Evolutionary conservation across 2,113 vertebrate species (phyloP).

Genomic region (Ammodytes marinus): DNA sequence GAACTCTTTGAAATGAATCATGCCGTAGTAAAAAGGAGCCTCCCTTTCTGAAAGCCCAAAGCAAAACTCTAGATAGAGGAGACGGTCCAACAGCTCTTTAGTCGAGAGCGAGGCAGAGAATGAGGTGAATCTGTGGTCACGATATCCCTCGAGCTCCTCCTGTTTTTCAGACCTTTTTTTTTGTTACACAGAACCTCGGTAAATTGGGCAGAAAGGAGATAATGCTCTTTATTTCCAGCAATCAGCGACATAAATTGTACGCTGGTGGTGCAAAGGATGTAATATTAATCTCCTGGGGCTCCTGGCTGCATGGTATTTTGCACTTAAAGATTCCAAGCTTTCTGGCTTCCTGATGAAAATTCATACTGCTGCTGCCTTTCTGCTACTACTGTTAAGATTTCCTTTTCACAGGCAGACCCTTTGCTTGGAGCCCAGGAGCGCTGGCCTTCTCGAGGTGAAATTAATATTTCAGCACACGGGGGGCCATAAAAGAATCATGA

Average conservation of each 20-base stretch:
- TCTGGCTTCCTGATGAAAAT: slow-evolving; percentile 70
- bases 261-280: slow-evolving; percentile 58
- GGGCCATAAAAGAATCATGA: slow-evolving; percentile 82
- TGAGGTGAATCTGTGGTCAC: slow-evolving; percentile 62
- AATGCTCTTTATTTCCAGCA: slow-evolving; percentile 60
- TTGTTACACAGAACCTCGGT: slow-evolving; percentile 15
- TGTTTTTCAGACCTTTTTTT: slow-evolving; percentile 54
- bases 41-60: slow-evolving; percentile 43
- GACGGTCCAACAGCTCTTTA: slow-evolving; percentile 13
- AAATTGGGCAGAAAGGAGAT: slow-evolving; percentile 68
- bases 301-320: slow-evolving; percentile 51
- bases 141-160: slow-evolving; percentile 47
- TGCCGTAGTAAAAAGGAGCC: not conserved
- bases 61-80: slow-evolving; percentile 4
- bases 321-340: slow-evolving; percentile 63
- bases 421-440: slow-evolving; percentile 69
- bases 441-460: slow-evolving; percentile 83
- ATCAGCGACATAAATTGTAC: slow-evolving; percentile 59
- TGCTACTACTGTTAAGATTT: slow-evolving; percentile 62
- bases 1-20: slow-evolving; percentile 33
- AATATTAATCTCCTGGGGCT: slow-evolving; percentile 69
- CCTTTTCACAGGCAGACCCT: slow-evolving; percentile 59
- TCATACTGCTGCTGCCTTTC: slow-evolving; percentile 62
- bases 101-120: slow-evolving; percentile 31
- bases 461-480: slow-evolving; percentile 82